Base-by-base conservation (phyloP, 2,797 vertebrate species). In the Bradypodion ventrale region DNA sequence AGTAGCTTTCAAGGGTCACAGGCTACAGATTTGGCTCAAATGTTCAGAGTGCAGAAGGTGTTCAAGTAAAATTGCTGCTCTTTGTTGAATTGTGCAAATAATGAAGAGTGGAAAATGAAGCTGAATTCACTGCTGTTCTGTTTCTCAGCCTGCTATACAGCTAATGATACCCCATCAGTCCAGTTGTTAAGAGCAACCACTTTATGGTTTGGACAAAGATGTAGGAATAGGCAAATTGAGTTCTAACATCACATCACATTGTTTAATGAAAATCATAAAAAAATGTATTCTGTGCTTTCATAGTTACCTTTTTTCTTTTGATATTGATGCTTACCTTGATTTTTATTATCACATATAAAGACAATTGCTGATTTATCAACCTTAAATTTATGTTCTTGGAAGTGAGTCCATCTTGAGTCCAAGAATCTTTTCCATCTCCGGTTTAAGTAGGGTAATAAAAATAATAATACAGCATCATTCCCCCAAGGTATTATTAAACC, bases 41-140 rank as follows among this genome's bases (percentile, higher is more conserved):
- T 37, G 70, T 70, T 70, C 66, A 21, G 52, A 40, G 83, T 42
- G 32, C 21, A 21, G 25, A 72, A 87, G 81, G 68, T 77, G 60
- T 5, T 78, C 40, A 12, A 89, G 80, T 37, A 49, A n/a, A 60
- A 32, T 82, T 85, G 27, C 13, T 0, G 0, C 27, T 84, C 16
- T 83, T 69, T 80, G 60, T 69, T 80, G 60, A 63, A 23, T 87
- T 62, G 85, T 80, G 35, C 82, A n/a, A 40, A 25, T 23, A 46
- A 13, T 70, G 32, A 83, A 15, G 60, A 46, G 35, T 44, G 59
- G 74, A 83, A 91, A 90, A 70, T 32, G 40, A 89, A 72, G 13
- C 59, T 16, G 42, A 66, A 68, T 23, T 63, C 0, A 63, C 87
- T 19, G 42, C 42, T 85, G 4, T 80, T 87, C 23, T 72, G 59